Evolutionary conservation across 2,113 vertebrate genomes (phyloP), one percentile per base, ranked within the genome.

Genomic region (Cygnus atratus): DNA sequence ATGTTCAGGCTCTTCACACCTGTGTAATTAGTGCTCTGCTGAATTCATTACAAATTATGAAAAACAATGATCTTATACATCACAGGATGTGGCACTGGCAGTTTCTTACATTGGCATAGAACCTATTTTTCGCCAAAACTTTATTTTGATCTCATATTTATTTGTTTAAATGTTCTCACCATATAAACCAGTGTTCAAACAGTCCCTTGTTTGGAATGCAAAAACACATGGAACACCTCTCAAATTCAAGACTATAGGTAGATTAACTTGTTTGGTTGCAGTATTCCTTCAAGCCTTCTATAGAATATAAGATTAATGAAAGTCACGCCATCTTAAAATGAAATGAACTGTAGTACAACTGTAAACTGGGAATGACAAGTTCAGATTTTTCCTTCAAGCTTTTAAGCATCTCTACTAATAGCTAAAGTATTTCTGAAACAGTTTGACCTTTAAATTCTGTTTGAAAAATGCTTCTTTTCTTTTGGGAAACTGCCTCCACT

Each of bases 401-500:
- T 95, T 95, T 93, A 87, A 97, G 62, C 52, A 89, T 95, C 66
- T 78, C 59, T 67, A 73, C 67, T 95, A 96, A 97, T 65, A 93
- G 70, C 31, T 75, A 70, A 94, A 97, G 61, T 83, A 94, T 92
- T 96, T 92, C 91, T 79, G 55, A 97, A 98, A 89, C 50, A 58
- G 18, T 37, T 50, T 96, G 93, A 96, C 87, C 86, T 91, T 97
- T 96, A 82, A 25, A 85, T 94, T 95, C 44, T 62, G 9, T 88
- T 94, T 92, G 20, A 15, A 65, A 93, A 90, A 54, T 9, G 5
- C 37, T 72, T 43, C 17, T 92, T 89, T 95, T 91, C 88, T 88
- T 94, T 95, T 70, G 68, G 72, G 80, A 90, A 97, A 67, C 46
- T 90, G 93, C 72, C 65, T 96, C n/a, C 67, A 72, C 54, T 62